Conservation (phyloP, 1,140 invertebrate species). For the Drosophila guanche region DNA sequence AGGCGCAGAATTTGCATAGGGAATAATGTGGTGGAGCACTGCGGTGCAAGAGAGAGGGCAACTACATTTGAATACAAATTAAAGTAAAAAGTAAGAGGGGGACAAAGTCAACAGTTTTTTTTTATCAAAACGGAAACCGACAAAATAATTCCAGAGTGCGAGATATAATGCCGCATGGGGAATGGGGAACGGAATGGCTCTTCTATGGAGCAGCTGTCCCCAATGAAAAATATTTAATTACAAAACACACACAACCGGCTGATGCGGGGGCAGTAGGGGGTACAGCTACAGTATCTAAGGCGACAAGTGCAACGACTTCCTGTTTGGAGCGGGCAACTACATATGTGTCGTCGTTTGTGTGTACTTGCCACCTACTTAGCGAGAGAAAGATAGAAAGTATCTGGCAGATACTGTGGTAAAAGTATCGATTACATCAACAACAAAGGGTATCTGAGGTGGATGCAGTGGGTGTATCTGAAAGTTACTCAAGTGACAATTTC, state of each 20-base stretch:
- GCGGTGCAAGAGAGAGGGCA: not conserved
- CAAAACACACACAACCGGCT: constrained; percentile 29
- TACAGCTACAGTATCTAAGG: too few species aligned
- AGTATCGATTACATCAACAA: constrained; percentile 66
- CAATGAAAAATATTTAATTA: constrained; percentile 65
- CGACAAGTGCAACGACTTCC: constrained; percentile 57
- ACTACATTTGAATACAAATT: constrained; percentile 35
- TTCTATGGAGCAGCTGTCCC: constrained; percentile 34
- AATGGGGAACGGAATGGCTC: constrained; percentile 18
- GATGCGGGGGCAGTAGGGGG: not conserved
- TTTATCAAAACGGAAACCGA: constrained; percentile 39
- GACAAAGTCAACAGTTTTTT: constrained; percentile 45
- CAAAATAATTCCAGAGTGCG: constrained; percentile 13
- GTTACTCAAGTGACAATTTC: constrained; percentile 1
- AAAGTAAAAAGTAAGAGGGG: constrained; percentile 2
- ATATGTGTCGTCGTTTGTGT: constrained; percentile 22
- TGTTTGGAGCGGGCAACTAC: constrained; percentile 28
- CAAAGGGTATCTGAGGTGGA: not conserved
- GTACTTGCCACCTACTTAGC: constrained; percentile 64
- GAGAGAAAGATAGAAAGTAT: constrained; percentile 34
- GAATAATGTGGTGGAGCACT: not conserved
- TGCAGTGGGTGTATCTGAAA: constrained; percentile 7
- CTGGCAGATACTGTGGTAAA: constrained; percentile 15
- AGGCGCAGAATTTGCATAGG: constrained; percentile 51
- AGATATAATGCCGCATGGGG: constrained; percentile 1